Evolutionary conservation across 1,140 invertebrate genomes (phyloP).

Genomic region (Macrobrachium nipponense): DNA sequence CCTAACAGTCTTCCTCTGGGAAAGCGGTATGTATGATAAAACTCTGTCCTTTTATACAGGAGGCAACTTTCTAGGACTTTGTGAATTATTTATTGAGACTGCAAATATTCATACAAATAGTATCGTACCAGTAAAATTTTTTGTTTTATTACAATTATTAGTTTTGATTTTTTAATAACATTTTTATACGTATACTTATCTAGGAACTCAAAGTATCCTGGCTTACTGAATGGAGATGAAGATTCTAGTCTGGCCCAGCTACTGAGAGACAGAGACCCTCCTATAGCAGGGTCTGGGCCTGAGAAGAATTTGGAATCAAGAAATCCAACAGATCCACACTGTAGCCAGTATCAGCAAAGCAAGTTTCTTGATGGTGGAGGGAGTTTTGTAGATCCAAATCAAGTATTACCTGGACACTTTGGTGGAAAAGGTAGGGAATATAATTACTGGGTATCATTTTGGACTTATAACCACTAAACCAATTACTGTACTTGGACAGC

Average conservation of each 20-base stretch:
- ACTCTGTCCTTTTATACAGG: too few species aligned
- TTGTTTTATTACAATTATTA: background rate
- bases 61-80: too few species aligned
- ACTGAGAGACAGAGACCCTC: conserved; percentile 43
- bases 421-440: conserved; percentile 44
- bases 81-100: too few species aligned
- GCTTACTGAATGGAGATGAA: conserved; percentile 15
- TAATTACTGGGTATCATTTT: background rate
- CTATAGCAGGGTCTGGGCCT: conserved; percentile 10
- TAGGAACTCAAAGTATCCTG: conserved; percentile 26
- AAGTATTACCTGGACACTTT: conserved; percentile 57
- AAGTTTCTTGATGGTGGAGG: conserved; percentile 53
- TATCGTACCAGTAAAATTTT: too few species aligned
- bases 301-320: conserved; percentile 12
- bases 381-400: conserved; percentile 58
- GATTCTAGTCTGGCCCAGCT: conserved; percentile 53
- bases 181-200: background rate
- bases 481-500: background rate
- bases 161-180: background rate
- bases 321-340: conserved; percentile 11
- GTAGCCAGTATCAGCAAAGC: conserved; percentile 47
- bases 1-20: conserved; percentile 9
- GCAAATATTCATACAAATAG: too few species aligned
- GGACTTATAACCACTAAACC: background rate
- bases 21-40: conserved; percentile 3